phyloP scores from a whole-genome alignment of 2,797 vertebrate species.

The Jordanella pulchra region DNA sequence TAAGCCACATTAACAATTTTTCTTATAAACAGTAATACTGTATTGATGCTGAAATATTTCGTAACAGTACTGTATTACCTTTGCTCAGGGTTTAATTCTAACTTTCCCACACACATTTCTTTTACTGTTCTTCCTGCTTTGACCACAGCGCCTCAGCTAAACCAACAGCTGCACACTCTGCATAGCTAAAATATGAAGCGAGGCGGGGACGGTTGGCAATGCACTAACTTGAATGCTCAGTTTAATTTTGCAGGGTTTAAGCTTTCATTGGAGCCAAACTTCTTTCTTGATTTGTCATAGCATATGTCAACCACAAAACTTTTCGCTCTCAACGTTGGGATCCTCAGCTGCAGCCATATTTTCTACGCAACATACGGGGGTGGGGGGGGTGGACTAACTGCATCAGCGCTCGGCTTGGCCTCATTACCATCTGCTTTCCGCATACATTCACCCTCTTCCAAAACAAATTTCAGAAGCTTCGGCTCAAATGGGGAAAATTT shows the following conservation, averaged over 20 bases:
- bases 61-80: not conserved
- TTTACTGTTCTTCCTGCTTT: constrained; percentile 18
- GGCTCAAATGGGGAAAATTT: constrained; percentile 47
- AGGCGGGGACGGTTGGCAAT: constrained; percentile 29
- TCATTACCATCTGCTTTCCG: constrained; percentile 73
- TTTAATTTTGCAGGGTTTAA: constrained; percentile 44
- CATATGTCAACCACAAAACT: constrained; percentile 52
- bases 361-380: constrained; percentile 42
- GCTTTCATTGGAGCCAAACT: constrained; percentile 31
- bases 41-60: not conserved
- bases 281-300: constrained; percentile 37
- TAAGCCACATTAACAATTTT: not conserved
- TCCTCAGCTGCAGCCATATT: constrained; percentile 50
- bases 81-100: not conserved
- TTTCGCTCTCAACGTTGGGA: constrained; percentile 47
- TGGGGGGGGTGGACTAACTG: constrained; percentile 38
- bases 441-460: constrained; percentile 52
- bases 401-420: constrained; percentile 61
- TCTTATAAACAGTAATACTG: not conserved
- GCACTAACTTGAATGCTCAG: constrained; percentile 41
- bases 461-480: constrained; percentile 56
- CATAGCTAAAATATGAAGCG: constrained; percentile 43
- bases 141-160: constrained; percentile 25
- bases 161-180: constrained; percentile 56
- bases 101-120: constrained; percentile 8